These are phyloP conservation scores for Eilema caniola DNA, from an alignment of 2,888 invertebrate species.

Conservation along the genomic window DNA sequence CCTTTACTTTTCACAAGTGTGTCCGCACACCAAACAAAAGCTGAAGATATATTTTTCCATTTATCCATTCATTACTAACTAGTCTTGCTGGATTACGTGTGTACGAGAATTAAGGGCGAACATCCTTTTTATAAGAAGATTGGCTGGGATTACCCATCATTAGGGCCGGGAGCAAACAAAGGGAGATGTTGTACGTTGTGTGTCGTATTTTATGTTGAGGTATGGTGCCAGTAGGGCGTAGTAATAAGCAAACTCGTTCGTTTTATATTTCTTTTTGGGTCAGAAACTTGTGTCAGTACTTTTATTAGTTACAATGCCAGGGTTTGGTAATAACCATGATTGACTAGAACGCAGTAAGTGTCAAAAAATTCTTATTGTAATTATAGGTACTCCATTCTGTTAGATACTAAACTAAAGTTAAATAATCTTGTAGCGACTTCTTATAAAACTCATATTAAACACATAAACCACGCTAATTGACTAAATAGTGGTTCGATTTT, in stretches of 20 bases:
- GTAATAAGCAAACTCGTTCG: slow-evolving; percentile 45
- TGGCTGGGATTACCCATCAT: slow-evolving; percentile 65
- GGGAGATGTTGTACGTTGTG: slow-evolving; percentile 47
- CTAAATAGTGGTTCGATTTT: too few relatives aligned
- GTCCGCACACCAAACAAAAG: slow-evolving; percentile 22
- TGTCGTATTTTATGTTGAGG: slow-evolving; percentile 37
- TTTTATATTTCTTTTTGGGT: slow-evolving; percentile 25
- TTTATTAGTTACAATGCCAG: background rate
- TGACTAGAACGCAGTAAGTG: background rate
- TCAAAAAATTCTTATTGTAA: background rate
- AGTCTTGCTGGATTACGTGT: slow-evolving; percentile 63
- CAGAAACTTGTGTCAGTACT: slow-evolving; percentile 23
- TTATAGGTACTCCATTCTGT: too few relatives aligned
- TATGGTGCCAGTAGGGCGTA: slow-evolving; percentile 36
- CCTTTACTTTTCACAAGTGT: slow-evolving; percentile 5
- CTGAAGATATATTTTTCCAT: slow-evolving; percentile 37
- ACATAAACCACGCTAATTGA: too few relatives aligned
- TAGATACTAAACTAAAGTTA: too few relatives aligned
- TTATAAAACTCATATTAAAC: too few relatives aligned
- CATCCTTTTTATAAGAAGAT: slow-evolving; percentile 71
- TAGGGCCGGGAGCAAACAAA: slow-evolving; percentile 63
- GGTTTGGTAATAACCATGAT: background rate
- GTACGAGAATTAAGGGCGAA: slow-evolving; percentile 58
- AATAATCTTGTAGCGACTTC: too few relatives aligned
- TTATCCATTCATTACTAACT: slow-evolving; percentile 57